Base-by-base conservation (phyloP, 1,140 invertebrate genomes). In the Apis cerana region DNA sequence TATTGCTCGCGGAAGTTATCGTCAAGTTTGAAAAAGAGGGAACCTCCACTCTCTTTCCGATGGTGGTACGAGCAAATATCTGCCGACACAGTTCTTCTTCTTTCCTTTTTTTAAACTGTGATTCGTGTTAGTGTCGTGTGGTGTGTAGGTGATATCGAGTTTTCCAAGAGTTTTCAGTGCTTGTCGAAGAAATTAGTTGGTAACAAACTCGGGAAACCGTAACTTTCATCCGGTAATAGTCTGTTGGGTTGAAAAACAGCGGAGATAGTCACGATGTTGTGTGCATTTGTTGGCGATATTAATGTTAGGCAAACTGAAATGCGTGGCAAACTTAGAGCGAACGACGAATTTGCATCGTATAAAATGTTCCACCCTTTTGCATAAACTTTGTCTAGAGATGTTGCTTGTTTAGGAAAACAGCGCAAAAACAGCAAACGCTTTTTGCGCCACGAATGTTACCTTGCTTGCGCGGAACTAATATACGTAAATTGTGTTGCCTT, bases 361-460 rank as follows among this genome's bases (percentile, higher is more conserved):
- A 77, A 82, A 82, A 82, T 62, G 75, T 65, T 70, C 59, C 58
- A n/a, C 65, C 64, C 56, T 76, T 82, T 69, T 33, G 33, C 27
- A 17, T 19, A 54, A 68, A 69, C 54, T 67, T 68, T 43, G 72
- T 64, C 52, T 48, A 33, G 79, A 71, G 61, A 56, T 58, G 72
- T 15, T 82, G 64, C 27, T 59, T 70, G 74, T 62, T 76, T 54
- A 23, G 83, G 84, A 83, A 84, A 83, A 89, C 52, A 80, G 48
- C 77, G 80, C 82, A 83, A 86, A 87, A 85, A 87, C 56, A 19
- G 75, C 75, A 48, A 82, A 85, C 65, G 85, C 2, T 85, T 84
- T 87, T 87, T 87, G 64, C 72, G 0, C 21, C 12, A 15, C 23
- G 17, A 62, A 65, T 50, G n/a, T 56, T 43, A 8, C 71, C 13